A percentile compares a stretch with the other conserved stretches of the same genome.
phyloP scores from a whole-genome alignment of 1,140 invertebrate species.

The Sitobion miscanthi region DNA sequence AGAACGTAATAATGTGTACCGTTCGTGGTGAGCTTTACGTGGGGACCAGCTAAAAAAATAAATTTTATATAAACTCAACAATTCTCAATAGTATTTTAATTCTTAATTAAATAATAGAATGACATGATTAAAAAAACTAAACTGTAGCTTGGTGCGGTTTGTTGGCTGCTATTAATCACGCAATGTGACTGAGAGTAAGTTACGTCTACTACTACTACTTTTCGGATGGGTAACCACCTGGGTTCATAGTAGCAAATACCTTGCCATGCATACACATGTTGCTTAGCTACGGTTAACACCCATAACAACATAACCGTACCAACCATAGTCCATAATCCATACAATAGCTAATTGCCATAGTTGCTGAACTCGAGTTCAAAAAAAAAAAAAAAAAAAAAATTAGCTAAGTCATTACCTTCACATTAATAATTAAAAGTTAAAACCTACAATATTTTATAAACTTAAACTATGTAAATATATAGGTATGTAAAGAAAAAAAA shows the following conservation, averaged over 20 bases:
- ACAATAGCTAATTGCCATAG: no score
- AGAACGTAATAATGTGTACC: conserved; percentile 83
- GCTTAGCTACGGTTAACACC: no score
- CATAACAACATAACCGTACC: no score
- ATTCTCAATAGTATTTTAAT: not conserved
- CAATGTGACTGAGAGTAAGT: no score
- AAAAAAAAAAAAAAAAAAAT: not conserved
- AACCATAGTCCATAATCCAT: no score
- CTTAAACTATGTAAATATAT: not conserved
- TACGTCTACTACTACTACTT: no score
- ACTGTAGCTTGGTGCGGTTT: no score
- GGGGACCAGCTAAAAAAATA: conserved; percentile 71
- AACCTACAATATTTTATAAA: not conserved
- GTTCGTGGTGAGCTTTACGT: conserved; percentile 75
- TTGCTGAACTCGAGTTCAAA: no score
- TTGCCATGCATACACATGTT: no score
- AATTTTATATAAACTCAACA: conserved; percentile 58
- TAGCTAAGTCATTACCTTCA: not conserved
- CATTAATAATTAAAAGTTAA: not conserved
- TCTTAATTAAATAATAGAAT: not conserved
- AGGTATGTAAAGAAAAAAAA: not conserved
- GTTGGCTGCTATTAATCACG: no score
- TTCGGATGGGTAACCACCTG: no score
- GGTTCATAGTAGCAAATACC: no score
- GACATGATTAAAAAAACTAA: not conserved